Base-by-base conservation (phyloP, 2,113 vertebrate species). In the Siniperca chuatsi region DNA sequence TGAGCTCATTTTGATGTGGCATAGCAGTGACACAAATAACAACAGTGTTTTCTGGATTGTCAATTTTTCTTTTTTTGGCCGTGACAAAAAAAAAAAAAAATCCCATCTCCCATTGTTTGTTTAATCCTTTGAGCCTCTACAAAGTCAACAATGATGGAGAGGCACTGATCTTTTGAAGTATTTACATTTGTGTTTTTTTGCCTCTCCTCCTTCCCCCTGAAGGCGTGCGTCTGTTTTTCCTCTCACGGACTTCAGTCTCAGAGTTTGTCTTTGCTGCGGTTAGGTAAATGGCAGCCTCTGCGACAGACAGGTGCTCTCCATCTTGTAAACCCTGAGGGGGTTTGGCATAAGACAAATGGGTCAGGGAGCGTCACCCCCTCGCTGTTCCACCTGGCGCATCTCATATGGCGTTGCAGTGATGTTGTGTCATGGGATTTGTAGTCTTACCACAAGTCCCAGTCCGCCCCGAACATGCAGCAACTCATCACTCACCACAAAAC, bases 231-330 rank as follows among this genome's bases (percentile, higher is more conserved):
- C 81, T 75, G 65, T 83, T 79, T 82, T 25, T 73, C 82, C 69
- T 60, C 72, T 75, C 40, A 0, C 74, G 42, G 52, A 61, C 58
- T 77, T 62, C 71, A 25, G 71, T 42, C 86, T 73, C 58, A 18
- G 80, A 86, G 84, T 92, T 86, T 81, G 88, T 87, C 90, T 90
- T 90, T 68, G 48, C 91, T 83, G 62, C 29, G 54, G n/a, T 82
- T 76, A 78, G 89, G 91, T 91, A 91, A 93, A 92, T 77, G 92
- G 75, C 84, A 48, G 92, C 90, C 87, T 89, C 79, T 1, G 74
- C 81, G 67, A 87, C 74, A 87, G 93, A 93, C 92, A 90, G 93
- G 79, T 82, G 89, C 81, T 85, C 88, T 95, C 92, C 88, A 92
- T 94, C 93, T 92, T 90, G 37, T 54, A 42, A 86, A 72, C 84